Evolutionary conservation across 1,140 invertebrate species (phyloP).

Genomic region (Drosophila lini): DNA sequence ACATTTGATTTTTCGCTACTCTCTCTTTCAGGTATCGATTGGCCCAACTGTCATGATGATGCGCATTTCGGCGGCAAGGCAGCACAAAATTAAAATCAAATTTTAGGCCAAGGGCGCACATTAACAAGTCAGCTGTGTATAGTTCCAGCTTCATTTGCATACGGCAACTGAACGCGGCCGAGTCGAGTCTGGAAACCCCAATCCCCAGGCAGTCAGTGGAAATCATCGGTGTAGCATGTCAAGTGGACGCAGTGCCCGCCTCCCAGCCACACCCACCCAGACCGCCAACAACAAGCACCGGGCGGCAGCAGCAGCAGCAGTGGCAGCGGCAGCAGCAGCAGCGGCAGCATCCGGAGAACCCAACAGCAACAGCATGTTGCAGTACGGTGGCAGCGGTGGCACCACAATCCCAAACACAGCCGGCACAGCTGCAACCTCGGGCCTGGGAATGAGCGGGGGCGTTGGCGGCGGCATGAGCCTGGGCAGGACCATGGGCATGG

Average conservation of each 20-base stretch:
- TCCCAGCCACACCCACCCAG: slow-evolving; percentile 83
- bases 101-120: slow-evolving; percentile 35
- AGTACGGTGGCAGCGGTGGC: slow-evolving; percentile 49
- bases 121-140: slow-evolving; percentile 14
- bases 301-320: slow-evolving; percentile 48
- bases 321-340: slow-evolving; percentile 57
- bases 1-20: slow-evolving; percentile 2
- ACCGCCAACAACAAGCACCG: slow-evolving; percentile 72
- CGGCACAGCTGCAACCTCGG: slow-evolving; percentile 25
- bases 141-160: slow-evolving; percentile 35
- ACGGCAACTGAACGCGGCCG: background rate
- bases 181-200: slow-evolving; percentile 24
- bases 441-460: slow-evolving; percentile 37
- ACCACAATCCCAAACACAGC: slow-evolving; percentile 35
- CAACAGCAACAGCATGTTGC: slow-evolving; percentile 81
- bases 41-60: slow-evolving; percentile 36
- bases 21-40: slow-evolving; percentile 45
- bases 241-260: slow-evolving; percentile 84
- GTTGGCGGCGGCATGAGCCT: slow-evolving; percentile 9
- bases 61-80: slow-evolving; percentile 23
- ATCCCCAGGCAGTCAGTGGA: slow-evolving; percentile 25
- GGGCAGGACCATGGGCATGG: slow-evolving; percentile 16
- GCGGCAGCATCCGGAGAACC: slow-evolving; percentile 55
- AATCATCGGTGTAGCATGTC: slow-evolving; percentile 77
- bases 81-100: slow-evolving; percentile 57